Conservation (phyloP, 2,888 invertebrate species). For the Drosophila niveifrons region DNA sequence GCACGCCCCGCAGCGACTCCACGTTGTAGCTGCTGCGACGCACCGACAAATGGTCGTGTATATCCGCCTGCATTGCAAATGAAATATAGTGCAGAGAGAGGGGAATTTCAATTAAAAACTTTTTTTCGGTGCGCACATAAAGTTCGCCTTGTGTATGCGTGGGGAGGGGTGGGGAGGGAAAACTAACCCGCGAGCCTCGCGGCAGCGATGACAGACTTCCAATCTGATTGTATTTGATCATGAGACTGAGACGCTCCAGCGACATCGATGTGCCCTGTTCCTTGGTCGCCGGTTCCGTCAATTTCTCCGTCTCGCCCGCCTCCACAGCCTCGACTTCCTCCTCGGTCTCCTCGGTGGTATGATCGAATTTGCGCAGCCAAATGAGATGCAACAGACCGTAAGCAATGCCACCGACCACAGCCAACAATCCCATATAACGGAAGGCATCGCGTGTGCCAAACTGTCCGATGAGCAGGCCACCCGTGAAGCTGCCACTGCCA, state of each 20-base stretch:
- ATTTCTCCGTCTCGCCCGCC: conserved; percentile 88
- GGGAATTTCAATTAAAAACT: conserved; percentile 63
- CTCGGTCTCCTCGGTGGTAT: conserved; percentile 84
- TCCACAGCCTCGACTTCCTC: conserved; percentile 85
- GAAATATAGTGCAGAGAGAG: too few species aligned
- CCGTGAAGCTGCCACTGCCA: conserved; percentile 93
- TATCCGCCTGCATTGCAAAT: conserved; percentile 80
- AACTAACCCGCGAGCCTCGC: conserved; percentile 87
- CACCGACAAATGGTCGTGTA: conserved; percentile 85
- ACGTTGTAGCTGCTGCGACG: conserved; percentile 86
- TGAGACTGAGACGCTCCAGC: conserved; percentile 90
- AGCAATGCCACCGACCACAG: conserved; percentile 89
- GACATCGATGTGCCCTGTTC: conserved; percentile 91
- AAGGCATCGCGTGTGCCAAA: conserved; percentile 92
- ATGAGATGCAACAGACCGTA: conserved; percentile 90
- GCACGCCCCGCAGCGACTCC: conserved; percentile 83
- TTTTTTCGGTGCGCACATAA: conserved; percentile 11
- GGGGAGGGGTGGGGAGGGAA: background rate
- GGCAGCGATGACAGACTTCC: conserved; percentile 91
- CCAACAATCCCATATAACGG: conserved; percentile 91
- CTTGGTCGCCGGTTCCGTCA: conserved; percentile 89
- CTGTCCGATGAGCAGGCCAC: conserved; percentile 91
- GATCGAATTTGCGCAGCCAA: conserved; percentile 89
- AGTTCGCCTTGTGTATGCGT: background rate
- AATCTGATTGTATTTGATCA: conserved; percentile 91